phyloP scores from a whole-genome alignment of 2,113 vertebrate species.

The Gasterosteus aculeatus region DNA sequence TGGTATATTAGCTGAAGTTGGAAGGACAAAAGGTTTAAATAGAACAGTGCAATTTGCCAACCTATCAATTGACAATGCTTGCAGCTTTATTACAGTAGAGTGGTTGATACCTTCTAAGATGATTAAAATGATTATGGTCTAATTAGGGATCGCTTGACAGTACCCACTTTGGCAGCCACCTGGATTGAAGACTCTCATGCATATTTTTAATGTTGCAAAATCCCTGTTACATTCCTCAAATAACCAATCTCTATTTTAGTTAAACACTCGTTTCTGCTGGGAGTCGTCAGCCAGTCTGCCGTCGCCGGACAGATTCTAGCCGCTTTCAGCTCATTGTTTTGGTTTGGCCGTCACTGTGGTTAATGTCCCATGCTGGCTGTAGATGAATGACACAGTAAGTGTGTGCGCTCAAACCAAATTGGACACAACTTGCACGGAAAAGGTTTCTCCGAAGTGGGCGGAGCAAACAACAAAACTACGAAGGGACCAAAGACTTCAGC shows the following conservation, averaged over 20 bases:
- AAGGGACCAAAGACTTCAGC: neutral
- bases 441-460: neutral
- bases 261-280: neutral
- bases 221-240: neutral
- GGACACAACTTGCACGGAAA: neutral
- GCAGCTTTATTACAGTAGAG: conserved; percentile 6
- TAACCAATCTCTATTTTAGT: neutral
- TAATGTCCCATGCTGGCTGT: neutral
- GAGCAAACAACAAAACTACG: neutral
- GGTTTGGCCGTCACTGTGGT: conserved; percentile 16
- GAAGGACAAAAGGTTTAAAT: conserved; percentile 13
- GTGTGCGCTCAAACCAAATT: conserved; percentile 10
- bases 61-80: conserved; percentile 10
- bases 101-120: neutral
- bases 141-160: neutral
- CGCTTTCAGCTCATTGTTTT: neutral
- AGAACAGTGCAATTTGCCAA: neutral
- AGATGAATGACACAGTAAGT: conserved; percentile 8
- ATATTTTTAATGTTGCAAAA: neutral
- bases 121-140: neutral
- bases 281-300: neutral
- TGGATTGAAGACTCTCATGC: neutral
- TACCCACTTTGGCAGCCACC: neutral
- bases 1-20: neutral
- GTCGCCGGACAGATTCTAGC: neutral